Evolutionary conservation across 1,140 invertebrate species (phyloP).

Genomic region (Calliopsis andreniformis): DNA sequence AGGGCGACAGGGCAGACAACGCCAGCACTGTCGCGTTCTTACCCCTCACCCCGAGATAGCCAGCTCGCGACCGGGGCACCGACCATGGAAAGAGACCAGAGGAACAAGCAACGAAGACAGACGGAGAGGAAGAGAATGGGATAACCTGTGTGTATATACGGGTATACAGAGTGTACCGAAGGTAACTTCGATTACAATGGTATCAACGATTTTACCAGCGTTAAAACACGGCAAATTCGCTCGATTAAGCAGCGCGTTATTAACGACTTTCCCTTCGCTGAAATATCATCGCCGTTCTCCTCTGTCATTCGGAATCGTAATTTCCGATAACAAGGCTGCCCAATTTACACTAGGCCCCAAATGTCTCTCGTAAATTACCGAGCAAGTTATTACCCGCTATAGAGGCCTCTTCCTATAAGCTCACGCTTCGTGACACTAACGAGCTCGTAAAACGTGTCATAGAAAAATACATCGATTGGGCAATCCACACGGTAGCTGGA

Average conservation of each 20-base stretch:
- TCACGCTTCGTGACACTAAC: too few species aligned
- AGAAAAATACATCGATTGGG: too few species aligned
- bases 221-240: constrained; percentile 12
- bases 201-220: constrained; percentile 31
- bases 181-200: constrained; percentile 59
- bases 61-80: constrained; percentile 62
- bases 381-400: too few species aligned
- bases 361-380: constrained; percentile 21
- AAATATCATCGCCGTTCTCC: not conserved
- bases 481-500: too few species aligned
- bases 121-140: constrained; percentile 44
- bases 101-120: constrained; percentile 33
- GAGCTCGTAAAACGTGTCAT: too few species aligned
- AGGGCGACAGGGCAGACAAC: not conserved
- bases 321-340: not conserved
- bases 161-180: constrained; percentile 63
- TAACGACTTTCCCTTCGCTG: not conserved
- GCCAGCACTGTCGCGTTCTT: constrained; percentile 47
- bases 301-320: not conserved
- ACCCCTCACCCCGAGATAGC: constrained; percentile 65
- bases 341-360: not conserved
- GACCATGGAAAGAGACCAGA: constrained; percentile 64
- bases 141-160: constrained; percentile 47
- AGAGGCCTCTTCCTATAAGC: too few species aligned
- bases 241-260: constrained; percentile 24